phyloP scores from a whole-genome alignment of 2,888 invertebrate genomes.

The Sesamia inferens region DNA sequence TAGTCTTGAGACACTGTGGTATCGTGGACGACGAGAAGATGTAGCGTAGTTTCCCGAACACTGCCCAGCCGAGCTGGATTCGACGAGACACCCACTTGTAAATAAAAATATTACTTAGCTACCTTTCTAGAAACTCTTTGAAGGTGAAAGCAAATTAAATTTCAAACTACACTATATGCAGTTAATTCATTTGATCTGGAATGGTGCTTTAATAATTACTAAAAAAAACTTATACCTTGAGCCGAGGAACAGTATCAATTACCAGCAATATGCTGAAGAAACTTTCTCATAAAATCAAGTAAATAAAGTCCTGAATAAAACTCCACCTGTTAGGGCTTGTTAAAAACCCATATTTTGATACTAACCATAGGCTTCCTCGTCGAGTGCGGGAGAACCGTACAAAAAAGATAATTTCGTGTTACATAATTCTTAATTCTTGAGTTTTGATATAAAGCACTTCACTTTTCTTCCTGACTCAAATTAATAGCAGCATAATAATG shows the following conservation, averaged over 20 bases:
- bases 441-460: conserved; percentile 57
- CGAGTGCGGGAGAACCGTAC: conserved; percentile 57
- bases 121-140: background rate
- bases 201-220: conserved; percentile 27
- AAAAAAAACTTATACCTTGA: conserved; percentile 38
- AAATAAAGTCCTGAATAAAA: conserved; percentile 66
- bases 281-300: conserved; percentile 57
- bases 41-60: too few species aligned
- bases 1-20: too few species aligned
- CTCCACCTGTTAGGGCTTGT: conserved; percentile 71
- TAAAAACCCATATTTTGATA: conserved; percentile 79
- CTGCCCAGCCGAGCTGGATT: too few species aligned
- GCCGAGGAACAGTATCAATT: conserved; percentile 54
- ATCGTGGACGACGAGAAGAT: too few species aligned
- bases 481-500: conserved; percentile 62
- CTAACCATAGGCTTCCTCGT: conserved; percentile 78
- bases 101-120: too few species aligned
- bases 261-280: conserved; percentile 60
- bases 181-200: conserved; percentile 31
- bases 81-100: too few species aligned
- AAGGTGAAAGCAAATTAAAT: conserved; percentile 7
- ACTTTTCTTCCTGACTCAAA: conserved; percentile 66
- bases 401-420: conserved; percentile 67
- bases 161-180: background rate
- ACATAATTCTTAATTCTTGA: conserved; percentile 64